Percentiles rank a stretch among this genome's conserved stretches.
Conservation (phyloP, 2,113 vertebrate genomes). For the Solea solea region DNA sequence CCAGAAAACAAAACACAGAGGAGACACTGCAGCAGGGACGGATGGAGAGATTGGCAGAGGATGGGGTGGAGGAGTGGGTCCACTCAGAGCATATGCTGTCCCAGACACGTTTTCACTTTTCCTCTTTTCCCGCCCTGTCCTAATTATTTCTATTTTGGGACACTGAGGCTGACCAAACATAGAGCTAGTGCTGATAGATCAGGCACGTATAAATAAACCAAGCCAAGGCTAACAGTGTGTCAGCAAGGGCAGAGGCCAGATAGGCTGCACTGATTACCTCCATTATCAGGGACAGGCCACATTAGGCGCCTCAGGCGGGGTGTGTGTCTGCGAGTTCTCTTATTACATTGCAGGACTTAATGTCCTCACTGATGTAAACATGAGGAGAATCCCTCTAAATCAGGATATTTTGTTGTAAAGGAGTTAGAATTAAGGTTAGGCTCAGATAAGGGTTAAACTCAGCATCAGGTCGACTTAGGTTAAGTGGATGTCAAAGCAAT, state of each 20-base stretch:
- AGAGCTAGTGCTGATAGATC: slow-evolving; percentile 79
- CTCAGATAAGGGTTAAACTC: not conserved
- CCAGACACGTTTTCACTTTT: slow-evolving; percentile 83
- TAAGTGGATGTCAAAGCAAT: not conserved
- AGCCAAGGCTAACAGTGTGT: slow-evolving; percentile 57
- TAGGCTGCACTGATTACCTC: slow-evolving; percentile 76
- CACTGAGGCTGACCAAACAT: slow-evolving; percentile 72
- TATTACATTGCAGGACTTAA: slow-evolving; percentile 15
- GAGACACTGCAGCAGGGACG: slow-evolving; percentile 49
- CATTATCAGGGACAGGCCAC: slow-evolving; percentile 67
- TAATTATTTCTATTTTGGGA: slow-evolving; percentile 82
- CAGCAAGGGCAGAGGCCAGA: slow-evolving; percentile 74
- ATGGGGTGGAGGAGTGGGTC: slow-evolving; percentile 32
- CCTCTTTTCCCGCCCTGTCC: slow-evolving; percentile 78
- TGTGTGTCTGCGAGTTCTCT: slow-evolving; percentile 17
- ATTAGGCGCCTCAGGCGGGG: slow-evolving; percentile 49
- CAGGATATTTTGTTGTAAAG: not conserved
- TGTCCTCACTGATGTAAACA: slow-evolving; percentile 12
- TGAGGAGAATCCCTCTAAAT: not conserved
- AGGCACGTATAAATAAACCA: slow-evolving; percentile 77
- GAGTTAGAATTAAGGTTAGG: not conserved
- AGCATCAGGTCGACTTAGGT: not conserved
- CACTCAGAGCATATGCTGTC: slow-evolving; percentile 57
- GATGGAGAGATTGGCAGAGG: slow-evolving; percentile 54
- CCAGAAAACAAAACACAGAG: slow-evolving; percentile 57